Percentiles rank a stretch among this genome's conserved stretches.
These are phyloP conservation scores for Furcula furcula DNA, from an alignment of 2,888 invertebrate species.

Conservation along the genomic window DNA sequence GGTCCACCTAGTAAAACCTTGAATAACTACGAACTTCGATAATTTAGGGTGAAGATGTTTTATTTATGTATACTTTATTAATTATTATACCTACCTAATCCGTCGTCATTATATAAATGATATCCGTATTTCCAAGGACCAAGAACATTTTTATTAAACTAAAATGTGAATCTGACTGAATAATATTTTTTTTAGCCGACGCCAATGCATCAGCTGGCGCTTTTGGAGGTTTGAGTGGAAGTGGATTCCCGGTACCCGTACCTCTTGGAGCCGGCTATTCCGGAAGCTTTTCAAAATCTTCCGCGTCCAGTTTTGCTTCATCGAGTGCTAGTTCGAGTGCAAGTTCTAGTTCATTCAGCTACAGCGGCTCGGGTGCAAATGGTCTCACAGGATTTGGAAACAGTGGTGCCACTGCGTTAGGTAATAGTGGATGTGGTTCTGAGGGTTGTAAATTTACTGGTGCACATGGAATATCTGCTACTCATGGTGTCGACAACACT, in stretches of 20 bases:
- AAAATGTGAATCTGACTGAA: no score
- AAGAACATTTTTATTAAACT: no score
- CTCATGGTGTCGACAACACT: constrained; percentile 2
- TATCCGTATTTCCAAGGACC: no score
- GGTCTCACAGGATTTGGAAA: constrained; percentile 17
- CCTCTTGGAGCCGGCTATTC: constrained; percentile 56
- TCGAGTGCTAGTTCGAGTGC: constrained; percentile 69
- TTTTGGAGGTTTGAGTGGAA: constrained; percentile 33
- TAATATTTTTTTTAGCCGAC: constrained; percentile 49
- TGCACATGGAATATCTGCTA: constrained; percentile 9
- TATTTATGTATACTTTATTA: no score
- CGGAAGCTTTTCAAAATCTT: constrained; percentile 70
- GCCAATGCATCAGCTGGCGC: constrained; percentile 53
- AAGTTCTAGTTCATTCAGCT: constrained; percentile 56
- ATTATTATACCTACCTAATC: no score
- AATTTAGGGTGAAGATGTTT: no score
- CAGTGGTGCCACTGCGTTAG: constrained; percentile 23
- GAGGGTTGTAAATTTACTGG: constrained; percentile 32
- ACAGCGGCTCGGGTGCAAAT: constrained; percentile 42
- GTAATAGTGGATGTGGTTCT: constrained; percentile 29
- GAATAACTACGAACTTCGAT: no score
- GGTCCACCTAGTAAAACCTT: no score
- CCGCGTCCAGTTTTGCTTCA: constrained; percentile 65
- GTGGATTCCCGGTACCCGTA: constrained; percentile 41
- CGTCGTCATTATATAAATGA: no score